A percentile compares a stretch with the other conserved stretches of the same genome.
Evolutionary conservation across 2,113 vertebrate species (phyloP).

Genomic region (Monopterus albus): DNA sequence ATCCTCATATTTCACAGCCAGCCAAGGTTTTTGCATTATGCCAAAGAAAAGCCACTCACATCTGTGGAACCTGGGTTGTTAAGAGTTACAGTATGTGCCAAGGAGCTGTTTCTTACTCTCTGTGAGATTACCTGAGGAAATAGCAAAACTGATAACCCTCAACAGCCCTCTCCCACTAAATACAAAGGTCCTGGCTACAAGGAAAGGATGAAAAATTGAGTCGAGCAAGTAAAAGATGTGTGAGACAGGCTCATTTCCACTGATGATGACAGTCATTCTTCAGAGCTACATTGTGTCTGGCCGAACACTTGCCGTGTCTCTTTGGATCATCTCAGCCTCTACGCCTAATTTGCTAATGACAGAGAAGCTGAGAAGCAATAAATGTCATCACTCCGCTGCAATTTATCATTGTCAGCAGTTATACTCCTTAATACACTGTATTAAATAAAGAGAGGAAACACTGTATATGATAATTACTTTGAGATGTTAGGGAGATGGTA

Average conservation of each 20-base stretch:
- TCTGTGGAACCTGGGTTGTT: slow-evolving; percentile 6
- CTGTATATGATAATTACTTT: slow-evolving; percentile 41
- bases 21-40: slow-evolving; percentile 1
- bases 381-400: slow-evolving; percentile 73
- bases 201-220: slow-evolving; percentile 35
- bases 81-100: not conserved
- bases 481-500: slow-evolving; percentile 29
- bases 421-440: slow-evolving; percentile 63
- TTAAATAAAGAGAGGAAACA: slow-evolving; percentile 51
- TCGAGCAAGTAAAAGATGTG: slow-evolving; percentile 47
- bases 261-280: slow-evolving; percentile 65
- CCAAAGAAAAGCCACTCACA: slow-evolving; percentile 23
- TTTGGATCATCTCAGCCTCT: slow-evolving; percentile 62
- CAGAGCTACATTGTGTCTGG: slow-evolving; percentile 54
- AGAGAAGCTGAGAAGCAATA: slow-evolving; percentile 76
- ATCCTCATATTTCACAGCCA: slow-evolving; percentile 12
- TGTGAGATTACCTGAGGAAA: slow-evolving; percentile 24
- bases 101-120: slow-evolving; percentile 4
- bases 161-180: slow-evolving; percentile 21
- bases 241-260: slow-evolving; percentile 66
- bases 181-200: slow-evolving; percentile 34
- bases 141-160: not conserved
- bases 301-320: slow-evolving; percentile 53
- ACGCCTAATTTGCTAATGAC: slow-evolving; percentile 83
- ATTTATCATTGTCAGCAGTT: slow-evolving; percentile 76